Evolutionary conservation across 2,113 vertebrate genomes (phyloP).

Genomic region (Carassius gibelio): DNA sequence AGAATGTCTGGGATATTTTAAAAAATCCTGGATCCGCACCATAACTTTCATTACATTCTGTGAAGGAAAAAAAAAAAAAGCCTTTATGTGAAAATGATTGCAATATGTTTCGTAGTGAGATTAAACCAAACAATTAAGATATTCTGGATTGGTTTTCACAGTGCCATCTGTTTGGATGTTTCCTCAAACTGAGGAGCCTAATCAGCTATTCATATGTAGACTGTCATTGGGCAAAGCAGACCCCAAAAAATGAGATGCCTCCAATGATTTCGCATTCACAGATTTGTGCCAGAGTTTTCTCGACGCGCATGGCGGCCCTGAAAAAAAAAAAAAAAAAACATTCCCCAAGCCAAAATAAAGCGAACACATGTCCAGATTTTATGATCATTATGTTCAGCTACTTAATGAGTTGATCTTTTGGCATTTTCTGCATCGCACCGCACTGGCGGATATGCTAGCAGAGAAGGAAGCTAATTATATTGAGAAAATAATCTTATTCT

Average conservation of each 20-base stretch:
- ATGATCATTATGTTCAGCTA: constrained; percentile 66
- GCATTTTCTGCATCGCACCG: constrained; percentile 56
- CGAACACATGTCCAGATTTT: constrained; percentile 66
- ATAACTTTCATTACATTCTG: constrained; percentile 49
- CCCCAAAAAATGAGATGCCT: constrained; percentile 47
- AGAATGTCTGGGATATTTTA: constrained; percentile 20
- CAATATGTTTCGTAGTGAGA: constrained; percentile 73
- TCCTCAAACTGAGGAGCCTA: constrained; percentile 58
- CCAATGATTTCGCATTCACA: constrained; percentile 57
- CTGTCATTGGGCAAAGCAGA: constrained; percentile 53
- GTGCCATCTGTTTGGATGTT: constrained; percentile 65
- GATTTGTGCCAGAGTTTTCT: constrained; percentile 57
- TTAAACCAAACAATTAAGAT: constrained; percentile 64
- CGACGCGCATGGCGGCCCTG: constrained; percentile 36
- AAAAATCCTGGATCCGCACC: constrained; percentile 39
- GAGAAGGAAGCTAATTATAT: constrained; percentile 59
- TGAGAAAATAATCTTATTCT: constrained; percentile 52
- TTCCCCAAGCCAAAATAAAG: constrained; percentile 59
- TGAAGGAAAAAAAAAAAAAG: constrained; percentile 15
- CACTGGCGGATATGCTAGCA: constrained; percentile 50
- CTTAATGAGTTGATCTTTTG: constrained; percentile 67
- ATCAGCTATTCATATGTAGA: constrained; percentile 60
- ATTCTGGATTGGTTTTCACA: constrained; percentile 56
- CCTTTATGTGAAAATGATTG: constrained; percentile 66
- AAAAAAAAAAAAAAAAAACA: constrained; percentile 45